Evolutionary conservation across 2,888 invertebrate species (phyloP).

Genomic region (Eristalis intricaria): DNA sequence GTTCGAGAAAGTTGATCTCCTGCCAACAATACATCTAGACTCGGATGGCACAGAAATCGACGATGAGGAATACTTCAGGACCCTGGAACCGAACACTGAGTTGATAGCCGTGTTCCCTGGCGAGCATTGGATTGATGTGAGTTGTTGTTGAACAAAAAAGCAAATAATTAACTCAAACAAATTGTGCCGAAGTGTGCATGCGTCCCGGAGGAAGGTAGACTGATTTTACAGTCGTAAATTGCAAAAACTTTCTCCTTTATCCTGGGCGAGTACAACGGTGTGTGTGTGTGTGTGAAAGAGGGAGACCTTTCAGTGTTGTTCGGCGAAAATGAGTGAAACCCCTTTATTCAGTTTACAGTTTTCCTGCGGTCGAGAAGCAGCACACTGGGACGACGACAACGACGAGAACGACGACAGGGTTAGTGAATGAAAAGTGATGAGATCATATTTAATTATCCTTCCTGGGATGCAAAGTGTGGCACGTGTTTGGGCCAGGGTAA

Average conservation of each 20-base stretch:
- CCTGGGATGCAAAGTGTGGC: background rate
- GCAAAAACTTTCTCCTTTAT: constrained; percentile 50
- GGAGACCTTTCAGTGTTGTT: constrained; percentile 2
- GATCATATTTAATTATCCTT: constrained; percentile 16
- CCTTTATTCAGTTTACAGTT: background rate
- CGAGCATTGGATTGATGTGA: constrained; percentile 87
- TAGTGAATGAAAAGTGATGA: constrained; percentile 30
- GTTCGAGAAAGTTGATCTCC: constrained; percentile 84
- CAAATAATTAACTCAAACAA: constrained; percentile 32
- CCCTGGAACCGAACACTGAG: constrained; percentile 92
- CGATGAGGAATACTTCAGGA: constrained; percentile 96
- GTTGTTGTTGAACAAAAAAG: constrained; percentile 65
- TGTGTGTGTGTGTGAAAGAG: background rate
- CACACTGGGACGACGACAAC: background rate
- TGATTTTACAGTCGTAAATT: constrained; percentile 30
- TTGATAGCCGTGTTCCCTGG: constrained; percentile 90
- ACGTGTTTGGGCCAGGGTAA: background rate
- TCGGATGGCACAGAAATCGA: constrained; percentile 97
- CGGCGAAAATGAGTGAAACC: background rate
- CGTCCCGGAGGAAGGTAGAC: background rate
- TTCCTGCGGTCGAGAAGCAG: background rate
- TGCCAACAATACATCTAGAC: constrained; percentile 91
- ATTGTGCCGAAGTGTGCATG: background rate
- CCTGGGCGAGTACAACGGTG: background rate
- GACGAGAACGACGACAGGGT: background rate